These are phyloP conservation scores for Drosophila silvestris DNA, from an alignment of 2,888 invertebrate genomes.

Conservation along the genomic window DNA sequence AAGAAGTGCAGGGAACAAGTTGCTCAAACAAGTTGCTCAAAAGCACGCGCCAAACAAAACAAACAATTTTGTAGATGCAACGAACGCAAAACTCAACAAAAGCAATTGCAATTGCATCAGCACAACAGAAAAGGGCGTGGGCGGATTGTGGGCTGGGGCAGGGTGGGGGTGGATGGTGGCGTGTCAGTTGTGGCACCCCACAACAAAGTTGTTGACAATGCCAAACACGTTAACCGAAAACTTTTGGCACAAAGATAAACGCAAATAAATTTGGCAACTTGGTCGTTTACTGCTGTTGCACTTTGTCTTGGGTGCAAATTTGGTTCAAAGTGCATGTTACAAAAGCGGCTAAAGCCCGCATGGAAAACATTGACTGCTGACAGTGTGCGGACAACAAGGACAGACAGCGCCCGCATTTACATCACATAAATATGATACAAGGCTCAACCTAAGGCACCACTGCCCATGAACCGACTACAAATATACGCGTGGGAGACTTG, in stretches of 20 bases:
- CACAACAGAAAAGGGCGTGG: constrained; percentile 5
- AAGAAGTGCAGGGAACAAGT: constrained; percentile 29
- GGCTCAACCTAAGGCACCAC: constrained; percentile 18
- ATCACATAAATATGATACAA: constrained; percentile 61
- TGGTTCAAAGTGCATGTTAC: constrained; percentile 40
- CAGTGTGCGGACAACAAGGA: constrained; percentile 1
- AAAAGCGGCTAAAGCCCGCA: constrained; percentile 47
- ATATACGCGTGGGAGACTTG: not conserved
- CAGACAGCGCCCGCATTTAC: constrained; percentile 60
- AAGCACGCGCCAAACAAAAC: constrained; percentile 71
- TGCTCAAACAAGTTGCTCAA: constrained; percentile 30
- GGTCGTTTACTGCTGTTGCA: constrained; percentile 43
- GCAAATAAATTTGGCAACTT: constrained; percentile 77
- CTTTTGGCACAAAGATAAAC: constrained; percentile 77
- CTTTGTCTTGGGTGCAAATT: constrained; percentile 36
- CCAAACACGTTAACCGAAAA: constrained; percentile 78
- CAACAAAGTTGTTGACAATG: constrained; percentile 79
- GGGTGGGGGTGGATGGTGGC: not conserved
- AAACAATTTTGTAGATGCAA: constrained; percentile 70
- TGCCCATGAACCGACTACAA: constrained; percentile 49
- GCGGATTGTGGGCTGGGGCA: not conserved
- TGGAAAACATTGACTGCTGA: constrained; percentile 41
- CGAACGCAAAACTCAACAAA: constrained; percentile 69
- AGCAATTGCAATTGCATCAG: constrained; percentile 70
- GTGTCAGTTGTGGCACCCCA: constrained; percentile 66